Conservation (phyloP, 2,797 vertebrate genomes). For the Petrocephalus sullivani region DNA sequence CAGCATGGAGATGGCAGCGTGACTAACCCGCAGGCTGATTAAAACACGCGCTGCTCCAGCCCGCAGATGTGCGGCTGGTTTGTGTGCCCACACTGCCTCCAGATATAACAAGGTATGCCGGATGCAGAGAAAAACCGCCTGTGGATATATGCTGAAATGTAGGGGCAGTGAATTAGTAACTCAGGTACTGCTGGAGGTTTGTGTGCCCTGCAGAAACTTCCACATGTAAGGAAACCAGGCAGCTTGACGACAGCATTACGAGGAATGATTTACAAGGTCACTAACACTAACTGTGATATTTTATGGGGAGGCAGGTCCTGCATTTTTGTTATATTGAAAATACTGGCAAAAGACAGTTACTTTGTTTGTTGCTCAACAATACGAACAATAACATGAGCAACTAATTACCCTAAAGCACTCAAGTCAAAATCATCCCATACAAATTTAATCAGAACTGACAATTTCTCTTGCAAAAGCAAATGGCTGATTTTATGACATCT, state of each 20-base stretch:
- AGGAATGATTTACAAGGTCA: neutral
- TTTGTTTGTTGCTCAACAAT: neutral
- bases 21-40: neutral
- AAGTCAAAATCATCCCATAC: neutral
- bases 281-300: neutral
- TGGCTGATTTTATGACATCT: neutral
- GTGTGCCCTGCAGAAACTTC: neutral
- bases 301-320: neutral
- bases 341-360: neutral
- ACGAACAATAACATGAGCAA: neutral
- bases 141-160: neutral
- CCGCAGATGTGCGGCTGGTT: neutral
- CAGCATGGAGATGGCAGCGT: neutral
- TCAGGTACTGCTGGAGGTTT: neutral
- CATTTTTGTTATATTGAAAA: neutral
- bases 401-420: constrained; percentile 4
- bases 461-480: neutral
- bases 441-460: neutral
- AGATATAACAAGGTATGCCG: neutral
- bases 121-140: neutral
- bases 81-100: constrained; percentile 6
- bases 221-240: neutral
- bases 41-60: neutral
- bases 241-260: neutral
- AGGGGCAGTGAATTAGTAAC: neutral